Evolutionary conservation across 2,113 vertebrate genomes (phyloP).

Genomic region (Neodontobutis hainanensis): DNA sequence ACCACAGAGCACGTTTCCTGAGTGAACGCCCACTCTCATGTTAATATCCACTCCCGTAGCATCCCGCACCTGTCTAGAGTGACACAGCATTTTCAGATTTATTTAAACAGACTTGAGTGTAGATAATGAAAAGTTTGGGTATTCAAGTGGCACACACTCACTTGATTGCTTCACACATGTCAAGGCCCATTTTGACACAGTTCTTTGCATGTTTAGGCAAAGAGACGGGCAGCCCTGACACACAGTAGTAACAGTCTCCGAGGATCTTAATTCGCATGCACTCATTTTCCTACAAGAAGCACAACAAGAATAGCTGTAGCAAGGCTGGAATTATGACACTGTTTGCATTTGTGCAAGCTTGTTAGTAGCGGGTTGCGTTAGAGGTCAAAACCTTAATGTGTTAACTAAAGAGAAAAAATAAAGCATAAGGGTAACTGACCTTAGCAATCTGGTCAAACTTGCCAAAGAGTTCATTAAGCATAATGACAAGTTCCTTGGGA

Average conservation of each 20-base stretch:
- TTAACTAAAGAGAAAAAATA: not conserved
- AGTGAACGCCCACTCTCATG: conserved; percentile 98
- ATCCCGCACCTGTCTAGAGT: conserved; percentile 89
- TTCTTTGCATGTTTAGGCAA: conserved; percentile 95
- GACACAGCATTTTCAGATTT: conserved; percentile 2
- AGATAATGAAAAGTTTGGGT: not conserved
- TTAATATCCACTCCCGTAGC: conserved; percentile 96
- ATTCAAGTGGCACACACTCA: conserved; percentile 72
- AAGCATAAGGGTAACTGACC: conserved; percentile 73
- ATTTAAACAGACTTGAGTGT: not conserved
- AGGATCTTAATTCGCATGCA: conserved; percentile 99
- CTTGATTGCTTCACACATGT: conserved; percentile 99
- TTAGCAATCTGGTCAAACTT: conserved; percentile 99
- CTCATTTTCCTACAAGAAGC: conserved; percentile 89
- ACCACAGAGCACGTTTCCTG: conserved; percentile 94
- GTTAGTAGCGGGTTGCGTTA: no score
- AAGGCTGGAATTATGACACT: no score
- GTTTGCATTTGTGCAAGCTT: no score
- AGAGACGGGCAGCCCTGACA: conserved; percentile 94
- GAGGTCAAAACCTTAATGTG: not conserved
- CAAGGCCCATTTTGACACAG: conserved; percentile 98
- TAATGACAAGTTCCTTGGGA: conserved; percentile 94
- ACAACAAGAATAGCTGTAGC: not conserved
- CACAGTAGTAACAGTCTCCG: conserved; percentile 98
- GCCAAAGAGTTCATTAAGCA: conserved; percentile 96